Evolutionary conservation across 1,140 invertebrate genomes (phyloP).

Genomic region (Rhyzopertha dominica): DNA sequence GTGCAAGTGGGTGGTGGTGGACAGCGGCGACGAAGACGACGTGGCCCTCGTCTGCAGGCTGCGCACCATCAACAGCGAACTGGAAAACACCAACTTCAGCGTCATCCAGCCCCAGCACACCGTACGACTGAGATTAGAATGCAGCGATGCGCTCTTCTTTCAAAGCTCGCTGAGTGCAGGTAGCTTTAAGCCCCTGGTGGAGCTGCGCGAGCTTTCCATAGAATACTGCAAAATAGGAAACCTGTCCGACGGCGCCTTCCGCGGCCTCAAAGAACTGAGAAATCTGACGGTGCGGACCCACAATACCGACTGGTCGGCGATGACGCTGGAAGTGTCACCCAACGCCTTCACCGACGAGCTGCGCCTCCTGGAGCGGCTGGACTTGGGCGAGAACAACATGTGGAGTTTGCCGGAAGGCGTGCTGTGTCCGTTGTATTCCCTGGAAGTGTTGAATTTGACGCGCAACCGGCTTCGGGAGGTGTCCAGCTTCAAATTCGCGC

Average conservation of each 20-base stretch:
- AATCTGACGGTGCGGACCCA: constrained; percentile 83
- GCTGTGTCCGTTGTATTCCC: constrained; percentile 70
- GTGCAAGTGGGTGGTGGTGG: constrained; percentile 71
- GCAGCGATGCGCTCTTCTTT: constrained; percentile 78
- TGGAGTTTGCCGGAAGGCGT: constrained; percentile 76
- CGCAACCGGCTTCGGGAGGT: constrained; percentile 76
- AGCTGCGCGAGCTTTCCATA: constrained; percentile 77
- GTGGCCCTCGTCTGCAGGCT: constrained; percentile 75
- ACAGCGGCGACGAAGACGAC: constrained; percentile 58
- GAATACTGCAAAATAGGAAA: constrained; percentile 88
- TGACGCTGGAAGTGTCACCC: constrained; percentile 72
- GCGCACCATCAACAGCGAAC: constrained; percentile 80
- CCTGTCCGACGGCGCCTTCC: constrained; percentile 77
- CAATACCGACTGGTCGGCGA: constrained; percentile 83
- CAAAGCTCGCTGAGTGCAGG: constrained; percentile 80
- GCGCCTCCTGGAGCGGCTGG: constrained; percentile 67
- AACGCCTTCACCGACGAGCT: constrained; percentile 71
- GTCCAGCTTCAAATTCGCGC: constrained; percentile 67
- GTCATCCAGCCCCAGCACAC: constrained; percentile 83
- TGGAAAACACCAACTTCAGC: constrained; percentile 86
- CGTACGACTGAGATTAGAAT: constrained; percentile 72
- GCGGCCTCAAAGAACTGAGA: constrained; percentile 70
- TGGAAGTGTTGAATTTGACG: constrained; percentile 75
- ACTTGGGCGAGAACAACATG: constrained; percentile 85
- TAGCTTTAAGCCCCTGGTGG: constrained; percentile 76